A percentile compares a stretch with the other conserved stretches of the same genome.
Conservation (phyloP, 2,888 invertebrate species). For the Chydorus sphaericus region DNA sequence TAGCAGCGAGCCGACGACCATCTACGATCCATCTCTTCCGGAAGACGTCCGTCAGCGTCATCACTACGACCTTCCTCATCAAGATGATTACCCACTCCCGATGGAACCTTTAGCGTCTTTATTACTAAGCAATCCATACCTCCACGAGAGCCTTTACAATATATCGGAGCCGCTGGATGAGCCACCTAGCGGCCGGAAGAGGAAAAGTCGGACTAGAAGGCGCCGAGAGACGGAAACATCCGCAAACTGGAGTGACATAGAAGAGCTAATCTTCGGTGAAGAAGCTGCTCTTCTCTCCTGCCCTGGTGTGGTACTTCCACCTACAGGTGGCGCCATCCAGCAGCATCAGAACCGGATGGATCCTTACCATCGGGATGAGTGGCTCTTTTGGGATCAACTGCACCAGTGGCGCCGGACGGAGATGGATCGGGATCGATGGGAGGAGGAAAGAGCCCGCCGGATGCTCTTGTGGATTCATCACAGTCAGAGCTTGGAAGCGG, state of each 20-base stretch:
- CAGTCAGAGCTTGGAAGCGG: slow-evolving; percentile 16
- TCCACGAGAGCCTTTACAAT: background rate
- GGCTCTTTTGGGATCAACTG: slow-evolving; percentile 23
- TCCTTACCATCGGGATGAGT: slow-evolving; percentile 22
- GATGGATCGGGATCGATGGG: slow-evolving; percentile 20
- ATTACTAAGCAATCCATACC: too few relatives aligned
- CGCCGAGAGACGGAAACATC: background rate
- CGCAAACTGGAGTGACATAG: slow-evolving; percentile 22
- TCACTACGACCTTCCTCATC: background rate
- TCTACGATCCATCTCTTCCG: slow-evolving; percentile 11
- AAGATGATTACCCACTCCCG: background rate
- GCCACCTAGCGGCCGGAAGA: background rate
- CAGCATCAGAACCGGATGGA: too few relatives aligned
- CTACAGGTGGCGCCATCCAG: slow-evolving; percentile 13
- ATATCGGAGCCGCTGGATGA: slow-evolving; percentile 2
- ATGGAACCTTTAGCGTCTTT: slow-evolving; percentile 1
- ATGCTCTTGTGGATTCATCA: slow-evolving; percentile 24
- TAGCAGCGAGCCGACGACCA: slow-evolving; percentile 6
- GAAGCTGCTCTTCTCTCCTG: slow-evolving; percentile 8
- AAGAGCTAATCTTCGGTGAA: slow-evolving; percentile 22
- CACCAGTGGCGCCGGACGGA: slow-evolving; percentile 18
- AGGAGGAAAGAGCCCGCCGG: slow-evolving; percentile 22
- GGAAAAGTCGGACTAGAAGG: background rate
- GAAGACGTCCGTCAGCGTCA: background rate
- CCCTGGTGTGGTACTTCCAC: slow-evolving; percentile 4